Evolutionary conservation across 2,797 vertebrate genomes (phyloP), one percentile per base, ranked within the genome.

Genomic region (Esox lucius): DNA sequence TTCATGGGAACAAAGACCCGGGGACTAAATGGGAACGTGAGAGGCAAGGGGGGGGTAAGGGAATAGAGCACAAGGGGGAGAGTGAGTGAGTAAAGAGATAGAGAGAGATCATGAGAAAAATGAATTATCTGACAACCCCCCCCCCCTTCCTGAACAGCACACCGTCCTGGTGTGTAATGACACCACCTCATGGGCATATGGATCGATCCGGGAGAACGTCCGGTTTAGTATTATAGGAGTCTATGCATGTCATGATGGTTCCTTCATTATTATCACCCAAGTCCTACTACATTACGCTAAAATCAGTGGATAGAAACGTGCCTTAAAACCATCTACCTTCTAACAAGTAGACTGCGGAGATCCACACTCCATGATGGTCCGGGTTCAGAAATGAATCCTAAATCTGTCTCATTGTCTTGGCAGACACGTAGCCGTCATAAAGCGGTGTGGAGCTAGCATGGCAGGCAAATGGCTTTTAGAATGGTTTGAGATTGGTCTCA

Each of bases 1-100:
- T 95, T 96, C 95, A 96, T 95, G 94, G 94, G 94, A 95, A 95
- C 94, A 93, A 94, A 95, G 94, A 59, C 56, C 22, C 9, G 3
- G 56, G 56, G 9, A 91, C 92, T 46, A 87, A 85, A 84, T 89
- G 92, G 91, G 46, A 31, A 70, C 26, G 28, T 39, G 42, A 33
- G 35, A 28, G 64, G 53, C 42, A 12, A 8, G 56, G 69, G 49
- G 83, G 78, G 76, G 16, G 77, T 11, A 26, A 13, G 13, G 17
- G 24, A 26, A 28, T 53, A 13, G 8, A 26, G 15, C 31, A 49
- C 31, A 2, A 17, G 28, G 8, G 90, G 85, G 90, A 92, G 91
- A 78, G 79, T 15, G 35, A 22, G 76, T 26, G 16, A 75, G 78
- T 80, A n/a, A 76, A 51, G 1, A 51, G 33, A 72, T 51, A 49